A percentile compares a stretch with the other conserved stretches of the same genome.
Evolutionary conservation across 35 echinoderm and acorn worm genomes (phyloP).

Genomic region (Eucidaris tribuloides): DNA sequence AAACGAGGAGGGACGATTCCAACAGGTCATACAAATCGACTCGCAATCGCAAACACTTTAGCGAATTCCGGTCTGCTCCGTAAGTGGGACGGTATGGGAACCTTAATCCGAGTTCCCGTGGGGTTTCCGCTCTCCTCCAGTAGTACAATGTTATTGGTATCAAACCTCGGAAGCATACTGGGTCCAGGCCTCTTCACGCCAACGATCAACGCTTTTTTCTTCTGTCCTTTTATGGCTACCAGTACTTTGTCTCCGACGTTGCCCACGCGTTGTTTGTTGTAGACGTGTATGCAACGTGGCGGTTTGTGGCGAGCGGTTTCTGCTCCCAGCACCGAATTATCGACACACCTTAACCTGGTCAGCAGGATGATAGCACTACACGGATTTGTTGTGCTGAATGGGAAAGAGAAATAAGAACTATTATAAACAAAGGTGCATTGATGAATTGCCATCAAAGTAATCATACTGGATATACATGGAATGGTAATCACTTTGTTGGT

Average conservation of each 20-base stretch:
- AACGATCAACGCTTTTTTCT: slow-evolving; percentile 89
- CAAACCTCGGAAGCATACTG: slow-evolving; percentile 87
- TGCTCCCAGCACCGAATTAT: slow-evolving; percentile 85
- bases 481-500: too few relatives aligned
- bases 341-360: slow-evolving; percentile 75
- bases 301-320: slow-evolving; percentile 67
- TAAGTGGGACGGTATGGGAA: slow-evolving; percentile 83
- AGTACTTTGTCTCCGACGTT: slow-evolving; percentile 87
- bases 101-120: slow-evolving; percentile 87
- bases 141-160: slow-evolving; percentile 93
- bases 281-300: slow-evolving; percentile 88
- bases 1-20: too few relatives aligned
- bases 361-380: slow-evolving; percentile 65
- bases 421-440: background rate
- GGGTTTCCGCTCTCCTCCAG: slow-evolving; percentile 96
- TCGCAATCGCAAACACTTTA: slow-evolving; percentile 95
- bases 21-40: slow-evolving; percentile 91
- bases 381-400: slow-evolving; percentile 59
- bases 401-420: background rate
- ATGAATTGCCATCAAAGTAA: too few relatives aligned
- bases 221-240: slow-evolving; percentile 83
- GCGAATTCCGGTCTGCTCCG: slow-evolving; percentile 80
- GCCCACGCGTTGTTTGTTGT: slow-evolving; percentile 85
- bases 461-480: too few relatives aligned
- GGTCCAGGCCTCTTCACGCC: slow-evolving; percentile 65